Evolutionary conservation across 2,888 invertebrate species (phyloP).

Genomic region (Tinea trinotella): DNA sequence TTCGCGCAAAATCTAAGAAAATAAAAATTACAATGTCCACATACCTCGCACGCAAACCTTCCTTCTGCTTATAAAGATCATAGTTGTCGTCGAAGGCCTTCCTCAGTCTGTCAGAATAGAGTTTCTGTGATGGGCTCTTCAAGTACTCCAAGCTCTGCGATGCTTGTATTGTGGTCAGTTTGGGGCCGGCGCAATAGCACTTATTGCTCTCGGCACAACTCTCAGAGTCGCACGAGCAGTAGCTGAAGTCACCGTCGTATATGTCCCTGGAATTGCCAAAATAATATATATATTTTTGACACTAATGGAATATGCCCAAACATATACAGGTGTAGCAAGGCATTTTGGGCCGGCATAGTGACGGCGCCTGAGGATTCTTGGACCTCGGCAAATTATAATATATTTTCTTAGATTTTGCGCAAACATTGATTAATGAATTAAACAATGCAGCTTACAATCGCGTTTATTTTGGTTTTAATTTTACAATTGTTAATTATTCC

Average conservation of each 20-base stretch:
- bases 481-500: too few relatives aligned
- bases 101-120: conserved; percentile 51
- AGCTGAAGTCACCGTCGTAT: conserved; percentile 59
- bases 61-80: conserved; percentile 41
- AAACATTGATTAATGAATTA: too few relatives aligned
- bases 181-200: conserved; percentile 79
- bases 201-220: conserved; percentile 90
- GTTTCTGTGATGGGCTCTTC: conserved; percentile 58
- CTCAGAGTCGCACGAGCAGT: conserved; percentile 88
- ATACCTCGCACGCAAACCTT: conserved; percentile 40
- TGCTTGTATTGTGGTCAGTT: conserved; percentile 40
- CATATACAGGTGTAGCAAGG: too few relatives aligned
- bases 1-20: too few relatives aligned
- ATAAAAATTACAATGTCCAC: too few relatives aligned
- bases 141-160: conserved; percentile 70
- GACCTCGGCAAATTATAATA: too few relatives aligned
- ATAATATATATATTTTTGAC: neutral
- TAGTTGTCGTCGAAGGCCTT: conserved; percentile 55
- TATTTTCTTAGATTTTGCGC: too few relatives aligned
- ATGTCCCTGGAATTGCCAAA: conserved; percentile 49
- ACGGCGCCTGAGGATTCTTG: too few relatives aligned
- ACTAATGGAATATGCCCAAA: neutral
- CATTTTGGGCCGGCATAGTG: too few relatives aligned
- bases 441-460: too few relatives aligned
- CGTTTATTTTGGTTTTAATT: too few relatives aligned